phyloP scores from a whole-genome alignment of 2,113 vertebrate genomes.

The Chloroceryle aenea region DNA sequence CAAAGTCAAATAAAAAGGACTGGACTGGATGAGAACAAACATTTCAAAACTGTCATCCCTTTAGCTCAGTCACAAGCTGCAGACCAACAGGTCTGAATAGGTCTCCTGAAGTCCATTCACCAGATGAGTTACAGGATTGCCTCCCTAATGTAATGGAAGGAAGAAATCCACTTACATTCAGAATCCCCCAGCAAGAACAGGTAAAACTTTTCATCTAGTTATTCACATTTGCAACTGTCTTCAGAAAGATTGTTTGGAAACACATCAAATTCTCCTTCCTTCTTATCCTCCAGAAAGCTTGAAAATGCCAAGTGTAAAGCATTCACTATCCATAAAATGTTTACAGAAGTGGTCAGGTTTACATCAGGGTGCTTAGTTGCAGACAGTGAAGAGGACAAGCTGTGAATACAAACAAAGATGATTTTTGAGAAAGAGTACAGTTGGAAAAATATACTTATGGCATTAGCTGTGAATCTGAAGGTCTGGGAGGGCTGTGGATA shows the following conservation, averaged over 20 bases:
- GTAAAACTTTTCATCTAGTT: not conserved
- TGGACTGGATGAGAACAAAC: not conserved
- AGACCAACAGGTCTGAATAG: not conserved
- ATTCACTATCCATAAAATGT: not conserved
- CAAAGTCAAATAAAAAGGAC: not conserved
- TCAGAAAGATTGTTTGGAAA: not conserved
- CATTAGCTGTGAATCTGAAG: not conserved
- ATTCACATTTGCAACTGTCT: not conserved
- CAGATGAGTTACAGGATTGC: slow-evolving; percentile 7
- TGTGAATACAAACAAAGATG: not conserved
- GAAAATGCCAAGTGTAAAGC: not conserved
- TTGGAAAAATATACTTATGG: not conserved
- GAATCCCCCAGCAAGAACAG: not conserved
- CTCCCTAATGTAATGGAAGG: not conserved
- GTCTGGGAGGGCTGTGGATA: not conserved
- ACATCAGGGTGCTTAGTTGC: not conserved
- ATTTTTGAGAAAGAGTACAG: not conserved
- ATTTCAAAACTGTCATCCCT: not conserved
- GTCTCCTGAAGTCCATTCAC: not conserved
- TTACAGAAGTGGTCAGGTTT: not conserved
- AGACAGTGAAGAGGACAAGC: not conserved
- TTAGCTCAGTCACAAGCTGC: not conserved
- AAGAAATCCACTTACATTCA: not conserved
- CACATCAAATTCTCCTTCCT: not conserved
- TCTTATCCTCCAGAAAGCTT: not conserved